Conservation (phyloP, 2,113 vertebrate genomes). For the Andinoacara biseriatus region DNA sequence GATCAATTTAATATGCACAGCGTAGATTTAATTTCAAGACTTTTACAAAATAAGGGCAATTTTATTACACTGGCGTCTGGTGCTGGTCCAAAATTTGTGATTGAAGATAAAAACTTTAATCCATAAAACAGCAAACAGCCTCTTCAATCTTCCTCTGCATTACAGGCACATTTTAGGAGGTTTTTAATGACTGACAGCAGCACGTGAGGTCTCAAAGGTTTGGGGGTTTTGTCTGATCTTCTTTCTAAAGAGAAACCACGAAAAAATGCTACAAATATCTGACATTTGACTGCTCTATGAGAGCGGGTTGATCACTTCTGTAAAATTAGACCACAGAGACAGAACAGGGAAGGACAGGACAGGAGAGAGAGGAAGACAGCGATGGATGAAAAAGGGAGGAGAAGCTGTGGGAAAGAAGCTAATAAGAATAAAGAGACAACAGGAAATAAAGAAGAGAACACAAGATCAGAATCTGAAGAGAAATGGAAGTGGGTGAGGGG, state of each 20-base stretch:
- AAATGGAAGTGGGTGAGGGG: background rate
- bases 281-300: background rate
- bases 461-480: background rate
- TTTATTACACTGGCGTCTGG: background rate
- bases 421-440: background rate
- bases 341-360: background rate
- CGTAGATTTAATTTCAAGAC: background rate
- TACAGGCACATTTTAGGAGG: background rate
- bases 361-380: background rate
- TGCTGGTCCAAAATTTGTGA: background rate
- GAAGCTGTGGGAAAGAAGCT: background rate
- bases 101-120: background rate
- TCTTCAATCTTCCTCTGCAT: background rate
- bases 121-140: background rate
- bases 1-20: background rate
- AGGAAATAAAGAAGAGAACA: background rate
- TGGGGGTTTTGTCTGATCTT: background rate
- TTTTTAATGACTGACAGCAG: background rate
- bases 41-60: background rate
- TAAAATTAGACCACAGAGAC: conserved; percentile 8
- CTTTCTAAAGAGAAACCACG: conserved; percentile 23
- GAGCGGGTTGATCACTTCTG: conserved; percentile 1
- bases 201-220: background rate
- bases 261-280: conserved; percentile 20
- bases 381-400: background rate